These are phyloP conservation scores for Bufotes viridis DNA, from an alignment of 2,797 vertebrate species.

Conservation along the genomic window DNA sequence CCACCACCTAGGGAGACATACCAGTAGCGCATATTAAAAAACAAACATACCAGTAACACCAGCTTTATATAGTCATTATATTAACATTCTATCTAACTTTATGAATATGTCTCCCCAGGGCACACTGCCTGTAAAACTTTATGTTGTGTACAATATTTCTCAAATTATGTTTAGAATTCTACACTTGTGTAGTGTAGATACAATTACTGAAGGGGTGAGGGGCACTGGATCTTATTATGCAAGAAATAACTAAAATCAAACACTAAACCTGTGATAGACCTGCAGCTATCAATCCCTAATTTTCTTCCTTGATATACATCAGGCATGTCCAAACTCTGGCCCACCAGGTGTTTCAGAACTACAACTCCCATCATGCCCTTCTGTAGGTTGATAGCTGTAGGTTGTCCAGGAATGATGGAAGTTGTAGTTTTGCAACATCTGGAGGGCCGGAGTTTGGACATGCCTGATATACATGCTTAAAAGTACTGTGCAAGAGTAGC, in stretches of 20 bases:
- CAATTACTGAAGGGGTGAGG: not conserved
- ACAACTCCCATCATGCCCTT: too few relatives aligned
- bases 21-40: slow-evolving; percentile 5
- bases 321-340: too few relatives aligned
- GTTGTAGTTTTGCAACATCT: too few relatives aligned
- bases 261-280: not conserved
- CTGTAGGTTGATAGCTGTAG: too few relatives aligned
- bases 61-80: slow-evolving; percentile 23
- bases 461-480: not conserved
- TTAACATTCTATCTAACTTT: slow-evolving; percentile 10
- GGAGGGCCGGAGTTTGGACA: too few relatives aligned
- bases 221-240: not conserved
- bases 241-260: not conserved
- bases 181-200: not conserved
- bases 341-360: too few relatives aligned
- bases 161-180: slow-evolving; percentile 39
- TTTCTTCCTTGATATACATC: not conserved
- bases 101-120: slow-evolving; percentile 20
- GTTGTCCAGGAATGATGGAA: too few relatives aligned
- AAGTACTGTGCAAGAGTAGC: not conserved
- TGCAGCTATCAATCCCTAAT: not conserved
- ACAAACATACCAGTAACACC: not conserved
- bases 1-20: not conserved
- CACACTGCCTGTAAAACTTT: not conserved
- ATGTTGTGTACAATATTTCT: slow-evolving; percentile 14